A percentile compares a stretch with the other conserved stretches of the same genome.
Conservation (phyloP, 2,888 invertebrate genomes). For the Eustalomyia histrio region DNA sequence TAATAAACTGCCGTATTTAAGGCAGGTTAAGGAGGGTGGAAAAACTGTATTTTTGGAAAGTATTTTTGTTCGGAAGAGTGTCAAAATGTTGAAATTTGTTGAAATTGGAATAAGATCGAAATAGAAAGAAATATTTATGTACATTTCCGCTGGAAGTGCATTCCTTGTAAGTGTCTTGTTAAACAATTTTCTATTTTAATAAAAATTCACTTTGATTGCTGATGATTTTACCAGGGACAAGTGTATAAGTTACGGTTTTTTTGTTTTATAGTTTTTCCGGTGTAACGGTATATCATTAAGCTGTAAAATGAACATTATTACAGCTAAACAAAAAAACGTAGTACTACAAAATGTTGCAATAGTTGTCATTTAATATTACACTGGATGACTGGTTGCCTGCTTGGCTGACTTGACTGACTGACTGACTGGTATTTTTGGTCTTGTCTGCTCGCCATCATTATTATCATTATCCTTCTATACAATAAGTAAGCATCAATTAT, state of each 20-base stretch:
- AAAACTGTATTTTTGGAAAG: too few species aligned
- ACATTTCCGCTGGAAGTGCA: too few species aligned
- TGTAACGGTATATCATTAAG: conserved; percentile 16
- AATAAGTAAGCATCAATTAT: conserved; percentile 21
- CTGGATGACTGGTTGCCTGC: conserved; percentile 1
- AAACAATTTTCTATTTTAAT: too few species aligned
- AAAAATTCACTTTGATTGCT: too few species aligned
- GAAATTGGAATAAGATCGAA: too few species aligned
- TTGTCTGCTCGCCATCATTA: conserved; percentile 20
- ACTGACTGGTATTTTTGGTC: background rate
- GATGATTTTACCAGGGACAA: too few species aligned
- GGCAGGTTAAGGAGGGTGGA: too few species aligned
- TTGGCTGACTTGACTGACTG: background rate
- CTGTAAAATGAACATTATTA: conserved; percentile 28
- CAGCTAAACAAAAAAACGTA: background rate
- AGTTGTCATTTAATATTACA: conserved; percentile 13
- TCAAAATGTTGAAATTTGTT: too few species aligned
- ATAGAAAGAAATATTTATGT: too few species aligned
- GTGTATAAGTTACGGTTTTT: background rate
- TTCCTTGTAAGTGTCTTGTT: too few species aligned
- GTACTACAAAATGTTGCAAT: conserved; percentile 16
- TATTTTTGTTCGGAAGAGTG: too few species aligned
- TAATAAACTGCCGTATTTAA: too few species aligned
- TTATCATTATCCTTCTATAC: conserved; percentile 24
- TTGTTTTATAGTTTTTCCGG: background rate